Conservation (phyloP, 2,113 vertebrate genomes). For the Dicrurus megarhynchus region DNA sequence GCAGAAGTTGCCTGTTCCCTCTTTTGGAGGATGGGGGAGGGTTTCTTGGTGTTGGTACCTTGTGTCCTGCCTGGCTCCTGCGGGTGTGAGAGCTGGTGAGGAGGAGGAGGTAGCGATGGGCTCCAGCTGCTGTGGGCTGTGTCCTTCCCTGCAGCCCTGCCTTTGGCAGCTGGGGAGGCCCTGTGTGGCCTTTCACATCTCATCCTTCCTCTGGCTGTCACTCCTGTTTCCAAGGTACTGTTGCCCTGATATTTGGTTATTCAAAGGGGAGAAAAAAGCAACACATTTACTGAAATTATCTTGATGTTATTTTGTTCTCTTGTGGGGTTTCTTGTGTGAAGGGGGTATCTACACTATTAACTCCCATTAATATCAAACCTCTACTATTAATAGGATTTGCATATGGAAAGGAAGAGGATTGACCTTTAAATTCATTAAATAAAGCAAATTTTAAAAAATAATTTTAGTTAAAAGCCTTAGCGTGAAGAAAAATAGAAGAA, state of each 20-base stretch:
- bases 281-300: not conserved
- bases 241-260: not conserved
- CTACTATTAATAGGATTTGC: conserved; percentile 57
- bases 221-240: not conserved
- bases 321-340: not conserved
- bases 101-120: not conserved
- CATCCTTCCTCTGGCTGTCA: not conserved
- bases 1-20: not conserved
- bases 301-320: not conserved
- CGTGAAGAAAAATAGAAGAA: conserved; percentile 30
- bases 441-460: conserved; percentile 29
- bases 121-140: not conserved
- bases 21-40: not conserved
- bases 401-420: conserved; percentile 49
- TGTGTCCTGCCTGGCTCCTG: not conserved
- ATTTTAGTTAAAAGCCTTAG: conserved; percentile 44
- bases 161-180: not conserved
- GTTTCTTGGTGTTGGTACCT: not conserved
- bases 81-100: not conserved
- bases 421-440: conserved; percentile 67
- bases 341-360: conserved; percentile 33
- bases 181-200: not conserved
- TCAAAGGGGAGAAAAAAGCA: not conserved
- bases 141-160: rapidly evolving
- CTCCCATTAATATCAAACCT: conserved; percentile 60